A percentile compares a stretch with the other conserved stretches of the same genome.
phyloP scores from a whole-genome alignment of 1,140 invertebrate genomes.

The Coptotermes formosanus region DNA sequence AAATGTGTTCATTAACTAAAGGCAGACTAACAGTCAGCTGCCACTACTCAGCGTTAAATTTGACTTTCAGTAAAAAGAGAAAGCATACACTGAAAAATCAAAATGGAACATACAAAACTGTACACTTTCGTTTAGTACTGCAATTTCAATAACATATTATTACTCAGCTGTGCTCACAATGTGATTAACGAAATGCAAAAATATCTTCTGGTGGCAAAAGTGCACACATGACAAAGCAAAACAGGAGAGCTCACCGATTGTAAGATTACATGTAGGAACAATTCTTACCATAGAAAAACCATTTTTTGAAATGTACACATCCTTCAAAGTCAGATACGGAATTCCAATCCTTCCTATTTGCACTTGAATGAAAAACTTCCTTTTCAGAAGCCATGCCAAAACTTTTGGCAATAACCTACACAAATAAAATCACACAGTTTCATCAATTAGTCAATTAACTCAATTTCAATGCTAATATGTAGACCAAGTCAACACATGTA shows the following conservation, averaged over 20 bases:
- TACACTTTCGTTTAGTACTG: background rate
- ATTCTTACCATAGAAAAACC: constrained; percentile 65
- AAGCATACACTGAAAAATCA: no score
- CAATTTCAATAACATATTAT: background rate
- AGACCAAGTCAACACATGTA: background rate
- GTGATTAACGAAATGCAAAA: background rate
- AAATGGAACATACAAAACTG: background rate
- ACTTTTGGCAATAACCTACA: constrained; percentile 63
- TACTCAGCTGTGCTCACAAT: background rate
- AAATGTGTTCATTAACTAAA: no score
- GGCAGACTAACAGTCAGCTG: no score
- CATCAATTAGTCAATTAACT: background rate
- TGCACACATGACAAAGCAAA: background rate
- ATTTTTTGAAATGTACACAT: constrained; percentile 65
- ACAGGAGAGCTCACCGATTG: background rate
- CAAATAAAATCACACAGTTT: constrained; percentile 30
- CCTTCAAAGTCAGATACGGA: constrained; percentile 63
- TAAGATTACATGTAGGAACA: background rate
- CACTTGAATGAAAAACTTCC: constrained; percentile 63
- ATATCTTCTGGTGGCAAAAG: background rate
- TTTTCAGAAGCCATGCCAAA: constrained; percentile 66
- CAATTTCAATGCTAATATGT: background rate
- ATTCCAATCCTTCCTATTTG: constrained; percentile 66
- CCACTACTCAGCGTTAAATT: no score
- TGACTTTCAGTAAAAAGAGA: no score